Evolutionary conservation across 2,888 invertebrate species (phyloP).

Genomic region (Tribolium freemani): DNA sequence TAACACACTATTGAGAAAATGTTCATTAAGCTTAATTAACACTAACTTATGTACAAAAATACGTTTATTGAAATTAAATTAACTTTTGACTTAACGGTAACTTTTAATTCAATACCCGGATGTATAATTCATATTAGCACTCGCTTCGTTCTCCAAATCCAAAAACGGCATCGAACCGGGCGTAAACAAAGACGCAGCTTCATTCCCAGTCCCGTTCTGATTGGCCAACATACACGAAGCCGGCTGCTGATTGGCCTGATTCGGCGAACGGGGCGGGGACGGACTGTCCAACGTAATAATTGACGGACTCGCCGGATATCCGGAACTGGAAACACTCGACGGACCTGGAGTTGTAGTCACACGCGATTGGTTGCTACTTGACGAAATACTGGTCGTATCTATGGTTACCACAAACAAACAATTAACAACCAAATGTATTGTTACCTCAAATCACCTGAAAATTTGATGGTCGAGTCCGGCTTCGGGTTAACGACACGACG

Average conservation of each 20-base stretch:
- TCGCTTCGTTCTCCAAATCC: slow-evolving; percentile 63
- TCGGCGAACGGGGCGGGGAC: slow-evolving; percentile 71
- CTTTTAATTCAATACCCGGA: slow-evolving; percentile 17
- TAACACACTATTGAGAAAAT: not conserved
- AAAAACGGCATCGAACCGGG: slow-evolving; percentile 60
- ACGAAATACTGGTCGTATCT: slow-evolving; percentile 67
- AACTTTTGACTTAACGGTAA: not conserved
- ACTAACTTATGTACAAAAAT: not conserved
- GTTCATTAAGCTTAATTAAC: not conserved
- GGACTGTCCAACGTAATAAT: slow-evolving; percentile 77
- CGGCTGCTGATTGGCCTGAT: slow-evolving; percentile 44
- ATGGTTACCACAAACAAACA: slow-evolving; percentile 4
- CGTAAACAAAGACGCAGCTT: slow-evolving; percentile 48
- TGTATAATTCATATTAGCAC: slow-evolving; percentile 46
- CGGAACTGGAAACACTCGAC: slow-evolving; percentile 73
- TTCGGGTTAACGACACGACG: slow-evolving; percentile 69
- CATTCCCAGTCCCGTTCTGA: slow-evolving; percentile 49
- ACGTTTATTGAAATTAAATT: not conserved
- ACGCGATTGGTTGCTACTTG: slow-evolving; percentile 67
- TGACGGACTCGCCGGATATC: slow-evolving; percentile 73
- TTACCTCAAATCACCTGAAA: slow-evolving; percentile 58
- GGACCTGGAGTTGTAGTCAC: slow-evolving; percentile 65
- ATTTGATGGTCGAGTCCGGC: slow-evolving; percentile 66
- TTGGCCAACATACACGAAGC: slow-evolving; percentile 59
- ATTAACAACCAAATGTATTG: not conserved